Evolutionary conservation across 2,888 invertebrate species (phyloP), one percentile per base, ranked within the genome.

Genomic region (Dione vanillae): DNA sequence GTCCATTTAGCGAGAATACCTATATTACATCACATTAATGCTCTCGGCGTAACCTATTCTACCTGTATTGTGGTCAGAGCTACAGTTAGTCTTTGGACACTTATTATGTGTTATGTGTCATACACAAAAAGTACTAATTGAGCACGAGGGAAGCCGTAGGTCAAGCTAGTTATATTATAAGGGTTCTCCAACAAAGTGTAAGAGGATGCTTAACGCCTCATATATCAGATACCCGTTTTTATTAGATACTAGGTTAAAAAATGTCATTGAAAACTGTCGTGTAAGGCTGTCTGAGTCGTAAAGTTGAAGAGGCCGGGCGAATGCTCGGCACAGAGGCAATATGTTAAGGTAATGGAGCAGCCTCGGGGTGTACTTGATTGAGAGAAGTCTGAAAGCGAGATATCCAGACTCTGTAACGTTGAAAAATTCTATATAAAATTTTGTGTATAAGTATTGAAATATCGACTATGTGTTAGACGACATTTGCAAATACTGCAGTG

Each of bases 271-370:
- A 59, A 59, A 61, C 40, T 59, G 51, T 49, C 51, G 51, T 61
- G 51, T 59, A 61, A 61, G 51, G 27, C 47, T 61, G 69, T 62
- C 69, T 72, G 54, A 41, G 49, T 56, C 69, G 35, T 72, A 66
- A 62, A 72, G 54, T 61, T 66, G 65, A 62, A 65, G 65, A 43
- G 62, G 52, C n/a, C 16, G 61, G 51, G 65, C 41, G 69, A 65
- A 54, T 66, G 66, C 65, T 72, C 52, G 52, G 58, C 51, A 52
- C 71, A 69, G 61, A 61, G 49, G 69, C 72, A 69, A 72, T 72
- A 72, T 72, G 65, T 71, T 68, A 68, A 68, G 71, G 65, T 72
- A 72, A 72, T 65, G 72, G 72, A 43, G 47, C 65, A 47, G 65
- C 61, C 61, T 72, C 45, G 20, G 61, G 65, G 54, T 69, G 62